phyloP scores from a whole-genome alignment of 2,797 vertebrate genomes.

The Heteromormyrus szaboi region DNA sequence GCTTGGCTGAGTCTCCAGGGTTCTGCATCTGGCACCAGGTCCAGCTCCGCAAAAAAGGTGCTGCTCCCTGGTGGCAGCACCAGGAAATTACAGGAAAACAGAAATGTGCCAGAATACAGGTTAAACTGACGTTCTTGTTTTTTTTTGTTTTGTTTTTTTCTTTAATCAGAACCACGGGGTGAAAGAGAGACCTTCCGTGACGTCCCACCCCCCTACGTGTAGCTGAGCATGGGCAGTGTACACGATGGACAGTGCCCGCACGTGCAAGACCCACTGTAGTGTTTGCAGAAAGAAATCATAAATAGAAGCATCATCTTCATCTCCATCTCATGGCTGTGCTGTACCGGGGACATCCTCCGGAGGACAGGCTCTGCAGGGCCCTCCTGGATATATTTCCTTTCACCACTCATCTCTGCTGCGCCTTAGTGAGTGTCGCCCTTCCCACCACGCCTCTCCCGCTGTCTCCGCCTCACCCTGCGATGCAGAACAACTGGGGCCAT shows the following conservation, averaged over 20 bases:
- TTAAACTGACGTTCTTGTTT: background rate
- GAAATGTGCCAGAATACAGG: background rate
- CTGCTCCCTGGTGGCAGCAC: background rate
- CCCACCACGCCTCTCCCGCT: background rate
- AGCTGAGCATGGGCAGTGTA: background rate
- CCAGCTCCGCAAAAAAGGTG: background rate
- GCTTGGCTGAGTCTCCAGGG: background rate
- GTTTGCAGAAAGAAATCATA: constrained; percentile 1
- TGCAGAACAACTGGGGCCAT: background rate
- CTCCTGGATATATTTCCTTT: background rate
- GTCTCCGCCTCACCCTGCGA: background rate
- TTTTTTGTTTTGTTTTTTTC: background rate
- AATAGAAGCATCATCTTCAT: background rate
- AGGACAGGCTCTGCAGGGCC: background rate
- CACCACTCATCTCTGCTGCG: background rate
- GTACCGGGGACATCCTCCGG: background rate
- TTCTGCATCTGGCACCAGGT: background rate
- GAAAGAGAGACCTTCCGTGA: background rate
- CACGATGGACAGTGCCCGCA: background rate
- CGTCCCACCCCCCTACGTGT: background rate
- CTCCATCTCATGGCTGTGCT: background rate
- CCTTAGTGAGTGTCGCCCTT: background rate
- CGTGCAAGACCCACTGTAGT: constrained; percentile 12
- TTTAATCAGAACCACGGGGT: background rate
- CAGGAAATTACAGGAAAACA: background rate